These are phyloP conservation scores for Tenualosa ilisha DNA, from an alignment of 2,797 vertebrate species.

Conservation along the genomic window DNA sequence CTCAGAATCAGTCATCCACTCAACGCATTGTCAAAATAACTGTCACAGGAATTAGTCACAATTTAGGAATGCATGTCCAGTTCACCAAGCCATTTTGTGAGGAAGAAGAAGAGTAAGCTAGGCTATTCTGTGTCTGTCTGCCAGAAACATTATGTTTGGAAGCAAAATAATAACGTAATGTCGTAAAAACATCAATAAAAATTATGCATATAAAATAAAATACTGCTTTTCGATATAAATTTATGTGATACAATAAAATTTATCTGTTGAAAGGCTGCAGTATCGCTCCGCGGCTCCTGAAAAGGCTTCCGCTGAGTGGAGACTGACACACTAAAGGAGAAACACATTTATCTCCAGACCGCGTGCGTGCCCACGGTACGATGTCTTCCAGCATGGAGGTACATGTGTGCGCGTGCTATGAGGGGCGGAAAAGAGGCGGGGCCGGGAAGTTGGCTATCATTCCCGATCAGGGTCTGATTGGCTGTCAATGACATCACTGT, in stretches of 20 bases:
- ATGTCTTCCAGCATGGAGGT: constrained; percentile 9
- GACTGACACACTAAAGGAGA: not conserved
- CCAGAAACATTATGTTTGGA: not conserved
- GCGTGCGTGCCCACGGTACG: constrained; percentile 5
- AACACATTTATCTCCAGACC: not conserved
- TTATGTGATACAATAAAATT: not conserved
- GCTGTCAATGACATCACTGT: constrained; percentile 18
- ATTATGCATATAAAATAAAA: not conserved
- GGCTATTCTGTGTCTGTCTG: not conserved
- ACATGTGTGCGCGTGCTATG: constrained; percentile 5
- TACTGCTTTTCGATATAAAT: not conserved
- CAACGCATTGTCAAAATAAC: not conserved
- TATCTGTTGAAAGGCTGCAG: not conserved
- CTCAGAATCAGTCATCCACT: not conserved
- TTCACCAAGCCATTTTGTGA: not conserved
- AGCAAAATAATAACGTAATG: not conserved
- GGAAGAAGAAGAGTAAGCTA: not conserved
- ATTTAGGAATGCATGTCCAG: not conserved
- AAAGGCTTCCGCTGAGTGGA: not conserved
- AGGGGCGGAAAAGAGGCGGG: not conserved
- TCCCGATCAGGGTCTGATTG: constrained; percentile 4
- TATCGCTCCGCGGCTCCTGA: not conserved
- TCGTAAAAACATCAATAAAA: not conserved
- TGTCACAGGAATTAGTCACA: not conserved
- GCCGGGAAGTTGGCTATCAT: not conserved